Conservation (phyloP, 2,888 invertebrate species). For the Ophonus ardosiacus region DNA sequence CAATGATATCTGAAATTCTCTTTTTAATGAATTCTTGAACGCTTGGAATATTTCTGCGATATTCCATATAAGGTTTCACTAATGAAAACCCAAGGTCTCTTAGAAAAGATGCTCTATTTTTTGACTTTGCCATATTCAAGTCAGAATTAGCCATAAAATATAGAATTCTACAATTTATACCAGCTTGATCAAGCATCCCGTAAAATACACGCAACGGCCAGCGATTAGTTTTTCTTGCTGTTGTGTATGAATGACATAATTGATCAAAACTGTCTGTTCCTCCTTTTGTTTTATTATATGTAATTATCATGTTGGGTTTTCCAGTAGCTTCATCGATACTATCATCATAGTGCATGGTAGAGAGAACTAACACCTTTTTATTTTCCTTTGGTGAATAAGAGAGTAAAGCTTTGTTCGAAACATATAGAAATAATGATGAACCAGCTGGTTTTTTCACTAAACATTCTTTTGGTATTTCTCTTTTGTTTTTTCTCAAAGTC, state of each 20-base stretch:
- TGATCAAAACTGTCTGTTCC: conserved; percentile 65
- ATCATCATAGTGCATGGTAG: conserved; percentile 57
- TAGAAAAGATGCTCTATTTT: no score
- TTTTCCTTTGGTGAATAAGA: conserved; percentile 67
- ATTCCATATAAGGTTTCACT: conserved; percentile 44
- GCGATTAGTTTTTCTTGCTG: no score
- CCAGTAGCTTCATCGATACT: conserved; percentile 61
- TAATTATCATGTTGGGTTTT: conserved; percentile 64
- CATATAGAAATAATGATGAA: conserved; percentile 66
- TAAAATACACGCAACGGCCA: no score
- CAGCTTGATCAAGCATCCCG: no score
- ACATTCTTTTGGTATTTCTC: conserved; percentile 52
- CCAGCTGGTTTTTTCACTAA: conserved; percentile 64
- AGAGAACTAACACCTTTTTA: conserved; percentile 63
- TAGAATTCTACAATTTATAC: no score
- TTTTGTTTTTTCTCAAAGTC: conserved; percentile 67
- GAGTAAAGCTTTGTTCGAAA: no score
- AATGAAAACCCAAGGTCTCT: no score
- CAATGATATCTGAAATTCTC: no score
- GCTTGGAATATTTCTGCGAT: conserved; percentile 23
- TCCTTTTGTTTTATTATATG: conserved; percentile 65
- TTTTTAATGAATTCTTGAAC: conserved; percentile 48
- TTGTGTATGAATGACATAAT: no score
- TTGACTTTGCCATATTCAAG: no score
- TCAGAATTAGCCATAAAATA: no score